These are phyloP conservation scores for Trididemnum miniatum DNA, from an alignment of 23 tunicate genomes.

Conservation along the genomic window DNA sequence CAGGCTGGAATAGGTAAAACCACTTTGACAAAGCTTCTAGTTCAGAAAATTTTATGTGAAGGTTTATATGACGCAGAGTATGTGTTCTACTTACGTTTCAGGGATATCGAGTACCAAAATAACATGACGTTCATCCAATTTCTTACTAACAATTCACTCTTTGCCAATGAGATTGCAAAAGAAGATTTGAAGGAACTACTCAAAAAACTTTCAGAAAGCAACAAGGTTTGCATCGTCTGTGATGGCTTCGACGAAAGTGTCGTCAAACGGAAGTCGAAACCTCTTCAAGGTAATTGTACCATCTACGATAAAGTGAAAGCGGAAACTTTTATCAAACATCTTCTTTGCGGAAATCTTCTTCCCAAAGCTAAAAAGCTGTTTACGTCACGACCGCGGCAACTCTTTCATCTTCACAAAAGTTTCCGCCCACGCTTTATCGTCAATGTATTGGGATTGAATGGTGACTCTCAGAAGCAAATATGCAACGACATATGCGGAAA, in stretches of 20 bases:
- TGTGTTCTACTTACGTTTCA: background rate
- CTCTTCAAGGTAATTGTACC: background rate
- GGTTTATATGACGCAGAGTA: slow-evolving; percentile 7
- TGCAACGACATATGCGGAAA: background rate
- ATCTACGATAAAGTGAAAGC: background rate
- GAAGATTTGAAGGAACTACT: background rate
- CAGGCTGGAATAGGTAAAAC: slow-evolving; percentile 32
- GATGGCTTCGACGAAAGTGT: slow-evolving; percentile 19
- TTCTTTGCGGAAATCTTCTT: background rate
- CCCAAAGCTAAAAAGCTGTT: background rate
- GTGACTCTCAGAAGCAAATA: background rate
- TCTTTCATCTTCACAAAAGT: background rate
- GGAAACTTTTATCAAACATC: slow-evolving; percentile 5
- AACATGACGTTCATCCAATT: background rate
- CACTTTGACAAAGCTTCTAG: background rate
- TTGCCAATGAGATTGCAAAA: background rate
- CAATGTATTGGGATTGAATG: background rate
- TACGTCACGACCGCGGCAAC: slow-evolving; percentile 2
- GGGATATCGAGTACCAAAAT: background rate
- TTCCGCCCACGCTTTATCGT: background rate
- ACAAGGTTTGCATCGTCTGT: background rate
- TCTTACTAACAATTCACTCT: background rate
- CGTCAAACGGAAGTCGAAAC: background rate
- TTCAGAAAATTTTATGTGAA: background rate
- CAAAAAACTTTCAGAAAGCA: background rate